Conservation (phyloP, 2,113 vertebrate species). For the Noturus placidus region DNA sequence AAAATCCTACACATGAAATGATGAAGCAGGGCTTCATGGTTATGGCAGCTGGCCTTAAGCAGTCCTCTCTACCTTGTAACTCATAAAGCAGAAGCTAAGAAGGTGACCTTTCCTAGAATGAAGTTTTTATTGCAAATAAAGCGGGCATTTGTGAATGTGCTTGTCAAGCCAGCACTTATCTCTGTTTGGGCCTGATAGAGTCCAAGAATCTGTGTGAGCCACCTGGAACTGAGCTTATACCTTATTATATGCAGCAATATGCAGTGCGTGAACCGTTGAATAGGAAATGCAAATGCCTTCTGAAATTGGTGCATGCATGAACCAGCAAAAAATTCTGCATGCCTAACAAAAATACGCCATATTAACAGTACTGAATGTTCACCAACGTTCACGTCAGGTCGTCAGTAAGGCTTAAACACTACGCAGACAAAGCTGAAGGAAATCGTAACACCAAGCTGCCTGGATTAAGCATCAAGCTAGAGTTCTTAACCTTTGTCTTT, state of each 20-base stretch:
- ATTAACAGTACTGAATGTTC: not conserved
- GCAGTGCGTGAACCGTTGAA: not conserved
- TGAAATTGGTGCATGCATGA: not conserved
- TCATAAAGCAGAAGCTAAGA: constrained; percentile 6
- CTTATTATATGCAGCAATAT: constrained; percentile 21
- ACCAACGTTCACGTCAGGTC: not conserved
- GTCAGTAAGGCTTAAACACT: not conserved
- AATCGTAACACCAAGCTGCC: not conserved
- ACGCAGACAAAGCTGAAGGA: not conserved
- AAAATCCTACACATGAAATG: not conserved
- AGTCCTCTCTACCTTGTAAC: constrained; percentile 2
- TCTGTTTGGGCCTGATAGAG: constrained; percentile 34
- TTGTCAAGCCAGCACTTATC: constrained; percentile 19
- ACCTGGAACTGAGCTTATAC: constrained; percentile 30
- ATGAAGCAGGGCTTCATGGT: not conserved
- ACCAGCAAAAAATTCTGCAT: not conserved
- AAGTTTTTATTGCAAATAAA: constrained; percentile 16
- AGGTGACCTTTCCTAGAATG: constrained; percentile 1
- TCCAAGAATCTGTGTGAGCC: not conserved
- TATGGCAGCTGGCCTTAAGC: not conserved
- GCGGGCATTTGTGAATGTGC: not conserved
- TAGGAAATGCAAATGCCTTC: constrained; percentile 12
- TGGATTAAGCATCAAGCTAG: not conserved
- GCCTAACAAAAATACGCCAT: not conserved
- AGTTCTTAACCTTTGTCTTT: not conserved